A percentile compares a stretch with the other conserved stretches of the same genome.
phyloP scores from a whole-genome alignment of 2,888 invertebrate species.

The Amphimallon solstitiale region DNA sequence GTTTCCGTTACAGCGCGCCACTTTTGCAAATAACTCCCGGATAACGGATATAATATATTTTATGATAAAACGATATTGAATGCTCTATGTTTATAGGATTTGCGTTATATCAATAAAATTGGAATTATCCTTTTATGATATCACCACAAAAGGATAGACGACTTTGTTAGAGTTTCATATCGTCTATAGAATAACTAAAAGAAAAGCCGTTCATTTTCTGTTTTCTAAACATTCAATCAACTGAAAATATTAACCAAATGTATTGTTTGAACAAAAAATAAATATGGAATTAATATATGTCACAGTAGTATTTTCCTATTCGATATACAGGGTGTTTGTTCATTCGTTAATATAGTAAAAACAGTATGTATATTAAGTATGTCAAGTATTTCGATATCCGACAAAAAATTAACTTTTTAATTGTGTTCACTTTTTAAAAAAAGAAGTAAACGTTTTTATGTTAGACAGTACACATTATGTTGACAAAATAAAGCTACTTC shows the following conservation, averaged over 20 bases:
- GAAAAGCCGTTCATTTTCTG: neutral
- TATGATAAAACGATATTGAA: constrained; percentile 30
- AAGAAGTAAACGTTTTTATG: no score
- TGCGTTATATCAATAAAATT: constrained; percentile 16
- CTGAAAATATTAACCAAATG: neutral
- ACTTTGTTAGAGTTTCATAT: neutral
- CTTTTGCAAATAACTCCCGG: constrained; percentile 12
- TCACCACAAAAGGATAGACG: neutral
- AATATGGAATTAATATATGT: no score
- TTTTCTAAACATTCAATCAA: constrained; percentile 9
- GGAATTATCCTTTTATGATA: constrained; percentile 24
- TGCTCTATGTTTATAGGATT: constrained; percentile 17
- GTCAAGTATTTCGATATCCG: no score
- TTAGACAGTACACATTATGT: no score
- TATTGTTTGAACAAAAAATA: neutral
- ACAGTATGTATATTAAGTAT: no score
- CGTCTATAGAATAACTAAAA: neutral
- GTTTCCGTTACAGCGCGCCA: constrained; percentile 4
- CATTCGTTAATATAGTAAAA: no score
- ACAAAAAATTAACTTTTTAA: no score
- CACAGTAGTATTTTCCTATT: no score
- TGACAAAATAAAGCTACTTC: no score
- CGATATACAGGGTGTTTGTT: no score
- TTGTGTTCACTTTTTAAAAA: no score
- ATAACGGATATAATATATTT: constrained; percentile 28